Conservation (phyloP, 2,797 vertebrate species). For the Peromyscus eremicus region DNA sequence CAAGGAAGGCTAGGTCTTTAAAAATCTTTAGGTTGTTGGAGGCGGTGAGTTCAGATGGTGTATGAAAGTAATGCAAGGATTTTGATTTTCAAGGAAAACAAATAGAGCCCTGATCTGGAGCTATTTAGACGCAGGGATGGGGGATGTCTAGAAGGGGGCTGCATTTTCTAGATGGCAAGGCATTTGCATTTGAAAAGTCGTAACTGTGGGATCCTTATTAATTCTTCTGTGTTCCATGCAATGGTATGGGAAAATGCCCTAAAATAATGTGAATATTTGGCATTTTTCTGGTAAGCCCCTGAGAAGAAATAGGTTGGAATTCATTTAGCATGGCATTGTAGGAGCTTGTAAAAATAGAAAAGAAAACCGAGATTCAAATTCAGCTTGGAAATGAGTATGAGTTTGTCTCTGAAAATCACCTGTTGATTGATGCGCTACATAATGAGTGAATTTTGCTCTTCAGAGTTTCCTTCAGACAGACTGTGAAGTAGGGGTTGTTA, state of each 20-base stretch:
- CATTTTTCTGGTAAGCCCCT: constrained; percentile 86
- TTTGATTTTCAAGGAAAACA: constrained; percentile 71
- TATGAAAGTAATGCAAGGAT: constrained; percentile 59
- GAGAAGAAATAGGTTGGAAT: constrained; percentile 87
- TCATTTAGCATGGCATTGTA: constrained; percentile 87
- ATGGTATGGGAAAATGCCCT: constrained; percentile 80
- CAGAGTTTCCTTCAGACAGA: constrained; percentile 6
- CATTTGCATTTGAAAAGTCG: constrained; percentile 85
- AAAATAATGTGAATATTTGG: constrained; percentile 87
- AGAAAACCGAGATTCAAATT: constrained; percentile 82
- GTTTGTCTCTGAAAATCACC: constrained; percentile 70
- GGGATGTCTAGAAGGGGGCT: constrained; percentile 56
- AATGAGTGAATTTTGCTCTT: constrained; percentile 51
- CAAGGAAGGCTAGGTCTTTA: constrained; percentile 24
- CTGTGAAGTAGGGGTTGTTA: constrained; percentile 32
- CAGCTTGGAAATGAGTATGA: constrained; percentile 47
- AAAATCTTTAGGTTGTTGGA: background rate
- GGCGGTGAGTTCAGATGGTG: constrained; percentile 62
- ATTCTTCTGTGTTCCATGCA: constrained; percentile 78
- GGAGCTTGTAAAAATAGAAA: constrained; percentile 86
- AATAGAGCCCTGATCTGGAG: constrained; percentile 50
- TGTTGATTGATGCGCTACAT: constrained; percentile 77
- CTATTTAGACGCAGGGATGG: constrained; percentile 50
- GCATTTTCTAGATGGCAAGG: constrained; percentile 77
- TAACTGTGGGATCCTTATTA: constrained; percentile 84